Evolutionary conservation across 2,797 vertebrate species (phyloP), one percentile per base, ranked within the genome.

Genomic region (Esox lucius): DNA sequence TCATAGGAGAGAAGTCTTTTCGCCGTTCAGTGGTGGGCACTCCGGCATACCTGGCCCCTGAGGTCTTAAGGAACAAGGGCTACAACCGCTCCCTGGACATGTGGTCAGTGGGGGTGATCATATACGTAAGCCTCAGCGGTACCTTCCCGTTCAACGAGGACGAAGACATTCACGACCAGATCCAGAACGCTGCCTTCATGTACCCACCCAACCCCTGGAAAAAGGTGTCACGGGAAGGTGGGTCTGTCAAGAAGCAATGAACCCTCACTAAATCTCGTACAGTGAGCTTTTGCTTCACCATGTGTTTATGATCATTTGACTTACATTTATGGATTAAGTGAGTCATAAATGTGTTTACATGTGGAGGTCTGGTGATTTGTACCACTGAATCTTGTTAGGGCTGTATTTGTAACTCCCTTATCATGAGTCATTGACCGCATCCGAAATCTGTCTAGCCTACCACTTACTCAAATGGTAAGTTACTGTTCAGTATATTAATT

Each of bases 171-270:
- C 96, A 98, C 0, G 97, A 99, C 88, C 97, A 99, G 88, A 99
- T 99, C 88, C 97, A 99, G 87, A 99, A 99, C 39, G 97, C 97
- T 0, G 97, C 96, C 86, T 99, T 99, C 90, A 99, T 99, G 97
- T 99, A 98, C 79, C 97, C 97, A 12, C 96, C 97, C 9, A 96
- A 98, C 70, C 97, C 97, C 26, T 98, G 97, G 97, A 98, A 98
- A 86, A 97, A 98, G 78, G 93, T 97, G 68, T 98, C 97, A 65
- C 93, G 88, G 70, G 97, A 19, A 70, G 61, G 26, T 46, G 56
- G 31, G 35, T 13, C 0, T 49, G 64, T 48, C 9, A 49, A 31
- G n/a, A 46, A 5, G 71, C 26, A 65, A 35, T 42, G 66, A 39
- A 12, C 31, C 9, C 17, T 53, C 17, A 51, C 17, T n/a, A n/a